These are phyloP conservation scores for Stegodyphus dumicola DNA, from an alignment of 1,140 invertebrate genomes.

Conservation along the genomic window DNA sequence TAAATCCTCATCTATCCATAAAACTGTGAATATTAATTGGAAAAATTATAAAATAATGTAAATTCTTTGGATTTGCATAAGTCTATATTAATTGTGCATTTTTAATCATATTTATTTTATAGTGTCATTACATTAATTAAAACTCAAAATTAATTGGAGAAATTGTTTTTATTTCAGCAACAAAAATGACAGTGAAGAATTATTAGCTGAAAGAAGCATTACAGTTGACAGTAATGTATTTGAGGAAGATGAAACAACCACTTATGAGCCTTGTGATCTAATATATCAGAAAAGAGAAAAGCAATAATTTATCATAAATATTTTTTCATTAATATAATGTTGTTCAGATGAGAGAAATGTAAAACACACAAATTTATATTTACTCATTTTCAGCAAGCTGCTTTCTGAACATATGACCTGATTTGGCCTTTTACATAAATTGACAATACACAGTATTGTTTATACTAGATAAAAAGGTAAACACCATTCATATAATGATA, in stretches of 20 bases:
- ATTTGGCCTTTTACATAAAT: conserved; percentile 58
- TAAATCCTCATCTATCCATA: too few relatives aligned
- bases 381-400: background rate
- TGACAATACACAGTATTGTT: conserved; percentile 64
- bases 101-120: too few relatives aligned
- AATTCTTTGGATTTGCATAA: too few relatives aligned
- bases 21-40: too few relatives aligned
- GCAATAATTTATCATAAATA: background rate
- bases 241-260: background rate
- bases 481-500: conserved; percentile 56
- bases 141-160: background rate
- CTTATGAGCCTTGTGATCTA: background rate
- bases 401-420: background rate
- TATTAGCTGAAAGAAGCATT: background rate
- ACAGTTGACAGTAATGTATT: background rate
- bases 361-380: conserved; percentile 10
- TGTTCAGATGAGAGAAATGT: conserved; percentile 11
- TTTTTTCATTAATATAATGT: conserved; percentile 12
- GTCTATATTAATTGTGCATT: too few relatives aligned
- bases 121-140: too few relatives aligned
- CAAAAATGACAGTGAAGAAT: conserved; percentile 22
- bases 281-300: conserved; percentile 10
- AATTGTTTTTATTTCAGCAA: conserved; percentile 33
- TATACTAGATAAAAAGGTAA: conserved; percentile 56
- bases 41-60: too few relatives aligned